Percentiles rank a stretch among this genome's conserved stretches.
Evolutionary conservation across 2,888 invertebrate species (phyloP).

Genomic region (Myopa tessellatipennis): DNA sequence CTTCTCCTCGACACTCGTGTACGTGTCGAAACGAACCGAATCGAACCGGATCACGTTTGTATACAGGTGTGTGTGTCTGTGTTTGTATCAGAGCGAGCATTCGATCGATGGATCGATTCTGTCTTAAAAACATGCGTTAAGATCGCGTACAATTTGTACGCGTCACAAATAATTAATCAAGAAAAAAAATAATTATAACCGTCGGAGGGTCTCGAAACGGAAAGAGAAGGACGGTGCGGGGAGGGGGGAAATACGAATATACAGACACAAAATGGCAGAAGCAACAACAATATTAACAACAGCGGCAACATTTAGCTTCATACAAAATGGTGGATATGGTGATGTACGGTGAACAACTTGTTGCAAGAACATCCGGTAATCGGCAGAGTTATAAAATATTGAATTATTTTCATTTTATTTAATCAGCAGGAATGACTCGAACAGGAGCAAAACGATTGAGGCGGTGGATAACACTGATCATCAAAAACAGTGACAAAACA

Average conservation of each 20-base stretch:
- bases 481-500: no score
- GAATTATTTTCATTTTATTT: no score
- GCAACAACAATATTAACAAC: no score
- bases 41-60: constrained; percentile 3
- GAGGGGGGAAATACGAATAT: no score
- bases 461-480: no score
- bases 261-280: no score
- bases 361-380: constrained; percentile 21
- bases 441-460: no score
- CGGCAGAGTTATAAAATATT: no score
- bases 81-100: not conserved
- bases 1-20: not conserved
- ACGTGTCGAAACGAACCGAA: not conserved
- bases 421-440: no score
- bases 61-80: not conserved
- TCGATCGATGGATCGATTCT: not conserved
- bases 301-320: not conserved
- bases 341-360: no score
- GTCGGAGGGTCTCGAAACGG: constrained; percentile 44
- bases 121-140: not conserved
- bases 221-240: not conserved
- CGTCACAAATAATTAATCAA: constrained; percentile 67
- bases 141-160: constrained; percentile 50
- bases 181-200: constrained; percentile 57
- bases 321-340: constrained; percentile 42